phyloP scores from a whole-genome alignment of 2,113 vertebrate species.

The Sardina pilchardus region DNA sequence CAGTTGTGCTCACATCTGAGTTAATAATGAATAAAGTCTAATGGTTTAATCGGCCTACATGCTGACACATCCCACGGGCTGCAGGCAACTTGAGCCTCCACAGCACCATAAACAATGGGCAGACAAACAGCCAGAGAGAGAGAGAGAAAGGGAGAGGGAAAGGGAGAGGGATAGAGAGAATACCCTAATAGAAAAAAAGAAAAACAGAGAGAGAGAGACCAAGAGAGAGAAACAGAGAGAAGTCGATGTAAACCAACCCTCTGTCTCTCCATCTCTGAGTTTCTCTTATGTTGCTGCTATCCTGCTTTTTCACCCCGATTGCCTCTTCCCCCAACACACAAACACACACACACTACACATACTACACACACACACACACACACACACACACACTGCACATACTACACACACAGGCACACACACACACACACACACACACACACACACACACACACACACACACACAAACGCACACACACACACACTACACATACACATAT shows the following conservation, averaged over 20 bases:
- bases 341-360: not conserved
- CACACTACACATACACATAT: not conserved
- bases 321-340: not conserved
- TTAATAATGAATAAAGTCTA: constrained; percentile 71
- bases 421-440: not conserved
- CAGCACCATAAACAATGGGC: constrained; percentile 48
- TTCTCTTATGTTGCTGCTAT: not conserved
- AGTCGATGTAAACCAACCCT: not conserved
- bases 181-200: not conserved
- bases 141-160: constrained; percentile 43
- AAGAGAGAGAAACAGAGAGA: not conserved
- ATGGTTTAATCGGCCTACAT: constrained; percentile 67
- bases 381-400: not conserved
- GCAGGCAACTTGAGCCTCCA: constrained; percentile 41
- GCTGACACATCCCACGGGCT: constrained; percentile 62
- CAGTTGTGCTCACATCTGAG: constrained; percentile 50
- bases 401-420: too few relatives aligned
- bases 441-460: too few relatives aligned
- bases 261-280: not conserved
- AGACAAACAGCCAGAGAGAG: constrained; percentile 46
- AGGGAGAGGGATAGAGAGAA: constrained; percentile 19
- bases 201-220: not conserved
- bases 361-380: not conserved
- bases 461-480: too few relatives aligned
- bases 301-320: not conserved